Evolutionary conservation across 2,797 vertebrate genomes (phyloP), one percentile per base, ranked within the genome.

Genomic region (Lithobates sylvaticus): DNA sequence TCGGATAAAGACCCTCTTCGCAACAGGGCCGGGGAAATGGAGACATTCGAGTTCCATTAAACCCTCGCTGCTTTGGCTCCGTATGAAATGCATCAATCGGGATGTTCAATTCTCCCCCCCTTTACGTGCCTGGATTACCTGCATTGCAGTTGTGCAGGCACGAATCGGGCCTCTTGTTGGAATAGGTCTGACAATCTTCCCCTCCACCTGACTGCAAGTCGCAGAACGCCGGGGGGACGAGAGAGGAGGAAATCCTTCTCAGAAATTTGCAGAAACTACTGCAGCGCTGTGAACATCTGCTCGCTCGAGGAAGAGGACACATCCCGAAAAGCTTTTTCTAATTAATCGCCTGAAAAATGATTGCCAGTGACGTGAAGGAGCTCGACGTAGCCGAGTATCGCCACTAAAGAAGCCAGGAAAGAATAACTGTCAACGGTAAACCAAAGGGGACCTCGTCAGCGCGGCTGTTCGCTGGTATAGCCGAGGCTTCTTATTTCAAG

Each of bases 101-200:
- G 75, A 78, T 54, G 44, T 72, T 83, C n/a, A 23, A 67, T 78
- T 87, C 78, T 78, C 78, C 85, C 85, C 79, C 84, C n/a, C n/a
- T n/a, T 81, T 42, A 18, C 32, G 50, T 61, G 71, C 54, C 21
- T 36, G 3, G 15, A 77, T 76, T 69, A 76, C 79, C 78, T 81
- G 79, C 85, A 86, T 71, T 86, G 79, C 85, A 71, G 79, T 47
- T 80, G 58, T 58, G 32, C 75, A 23, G 64, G 4, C 72, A n/a
- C 21, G 23, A n/a, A 5, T 32, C 3, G 42, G 36, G 26, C 8
- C 36, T 16, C 39, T 54, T 36, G 15, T 54, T 21, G 54, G 69
- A 36, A 61, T 26, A 32, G 34, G 10, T 72, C n/a, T 61, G 9
- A 73, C 54, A 64, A 18, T 73, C 47, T 27, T 8, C 7, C 12